Evolutionary conservation across 2,797 vertebrate species (phyloP).

Genomic region (Darevskia mixta): DNA sequence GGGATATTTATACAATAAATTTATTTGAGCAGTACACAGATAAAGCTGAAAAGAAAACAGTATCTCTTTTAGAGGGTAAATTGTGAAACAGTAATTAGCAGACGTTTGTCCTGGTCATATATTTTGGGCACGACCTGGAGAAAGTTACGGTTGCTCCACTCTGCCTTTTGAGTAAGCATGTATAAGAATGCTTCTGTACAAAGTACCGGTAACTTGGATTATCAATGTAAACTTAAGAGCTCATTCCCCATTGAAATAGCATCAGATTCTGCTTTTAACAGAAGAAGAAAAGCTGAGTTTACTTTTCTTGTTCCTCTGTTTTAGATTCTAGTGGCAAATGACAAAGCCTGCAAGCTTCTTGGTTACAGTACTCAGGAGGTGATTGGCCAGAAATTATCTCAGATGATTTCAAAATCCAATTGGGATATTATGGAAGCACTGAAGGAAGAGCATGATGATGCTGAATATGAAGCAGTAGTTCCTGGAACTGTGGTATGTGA

Average conservation of each 20-base stretch:
- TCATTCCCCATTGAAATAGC: not conserved
- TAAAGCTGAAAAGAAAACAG: not conserved
- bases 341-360: conserved; percentile 88
- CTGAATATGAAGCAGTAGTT: conserved; percentile 71
- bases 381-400: conserved; percentile 85
- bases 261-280: not conserved
- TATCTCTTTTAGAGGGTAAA: not conserved
- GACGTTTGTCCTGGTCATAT: not conserved
- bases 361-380: conserved; percentile 84
- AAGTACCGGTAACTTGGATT: not conserved
- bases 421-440: conserved; percentile 81
- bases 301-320: not conserved
- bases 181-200: not conserved
- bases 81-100: not conserved
- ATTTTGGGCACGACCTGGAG: not conserved
- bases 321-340: conserved; percentile 90
- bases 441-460: conserved; percentile 80
- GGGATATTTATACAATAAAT: not conserved
- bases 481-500: conserved; percentile 91
- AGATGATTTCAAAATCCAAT: conserved; percentile 83
- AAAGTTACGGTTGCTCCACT: not conserved
- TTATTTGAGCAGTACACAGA: not conserved
- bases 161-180: not conserved
- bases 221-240: not conserved
- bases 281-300: not conserved